Evolutionary conservation across 2,888 invertebrate genomes (phyloP).

Genomic region (Troglohyphantes excavatus): DNA sequence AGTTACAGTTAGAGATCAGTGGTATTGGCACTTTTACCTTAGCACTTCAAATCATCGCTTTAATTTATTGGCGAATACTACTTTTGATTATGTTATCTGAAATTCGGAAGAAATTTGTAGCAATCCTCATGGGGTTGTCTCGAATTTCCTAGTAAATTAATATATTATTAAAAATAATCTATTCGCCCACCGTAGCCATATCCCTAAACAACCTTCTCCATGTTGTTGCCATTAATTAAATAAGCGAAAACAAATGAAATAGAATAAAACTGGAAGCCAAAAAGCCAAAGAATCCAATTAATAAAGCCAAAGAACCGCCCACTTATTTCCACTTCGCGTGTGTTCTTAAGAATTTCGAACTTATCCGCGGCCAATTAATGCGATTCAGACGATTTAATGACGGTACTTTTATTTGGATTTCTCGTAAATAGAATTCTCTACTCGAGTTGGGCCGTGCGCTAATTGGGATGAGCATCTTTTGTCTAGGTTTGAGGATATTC

Average conservation of each 20-base stretch:
- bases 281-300: conserved; percentile 40
- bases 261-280: background rate
- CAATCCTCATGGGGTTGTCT: too few species aligned
- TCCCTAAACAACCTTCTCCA: too few species aligned
- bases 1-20: too few species aligned
- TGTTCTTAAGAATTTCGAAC: conserved; percentile 28
- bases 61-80: too few species aligned
- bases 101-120: too few species aligned
- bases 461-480: conserved; percentile 14
- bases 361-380: conserved; percentile 66
- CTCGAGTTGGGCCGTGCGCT: background rate
- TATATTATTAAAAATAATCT: too few species aligned
- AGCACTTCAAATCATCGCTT: too few species aligned
- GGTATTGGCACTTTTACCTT: too few species aligned
- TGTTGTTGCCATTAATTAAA: conserved; percentile 18
- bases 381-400: conserved; percentile 58
- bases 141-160: too few species aligned
- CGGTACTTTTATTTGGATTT: conserved; percentile 41
- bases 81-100: too few species aligned
- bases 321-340: background rate
- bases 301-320: conserved; percentile 13
- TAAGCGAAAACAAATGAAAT: conserved; percentile 5
- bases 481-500: background rate
- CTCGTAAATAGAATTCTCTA: conserved; percentile 35
- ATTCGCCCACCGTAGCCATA: too few species aligned